Evolutionary conservation across 53 echinoderm and acorn worm species (phyloP), one percentile per base, ranked within the genome.

Genomic region (Luidia sarsii): DNA sequence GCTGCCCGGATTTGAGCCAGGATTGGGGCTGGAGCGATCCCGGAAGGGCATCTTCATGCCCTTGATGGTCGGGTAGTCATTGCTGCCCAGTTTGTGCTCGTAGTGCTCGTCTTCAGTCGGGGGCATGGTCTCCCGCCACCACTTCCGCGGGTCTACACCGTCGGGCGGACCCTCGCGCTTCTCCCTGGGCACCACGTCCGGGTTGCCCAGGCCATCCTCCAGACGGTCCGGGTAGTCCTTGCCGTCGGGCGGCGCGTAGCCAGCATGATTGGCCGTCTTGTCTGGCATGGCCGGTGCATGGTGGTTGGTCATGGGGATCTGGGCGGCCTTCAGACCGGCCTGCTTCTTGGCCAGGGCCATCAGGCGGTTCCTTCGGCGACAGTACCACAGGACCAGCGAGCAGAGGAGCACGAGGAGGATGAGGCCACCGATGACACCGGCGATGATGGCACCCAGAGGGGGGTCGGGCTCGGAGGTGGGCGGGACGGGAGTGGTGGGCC

Each of bases 61-160:
- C 3, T 48, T 77, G 61, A 77, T 77, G 32, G 77, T 77, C 0
- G 77, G 77, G 61, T 77, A 61, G 3, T 32, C 60, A 29, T 31
- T 31, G 29, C 6, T 30, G 19, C 15, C 55, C 1, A 14, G 31
- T 9, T 34, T 69, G 1, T 19, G 32, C 11, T 77, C 77, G 1
- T 77, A 46, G 1, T 0, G 62, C 10, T 2, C 4, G 7, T 15
- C 36, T 39, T 84, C 84, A 24, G 72, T 50, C 2, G 84, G 84
- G 0, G 73, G 48, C 84, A 84, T 73, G 2, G 72, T 84, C 15
- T 84, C 73, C 49, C 73, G 71, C 84, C 84, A 84, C 84, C 84
- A 84, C 18, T 71, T 62, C 9, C 84, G 63, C 23, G 84, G 84
- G 46, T 84, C 84, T n/a, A 84, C 73, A 3, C 46, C 84, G 27